Conservation (phyloP, 2,797 vertebrate genomes). For the Heliangelus exortis region DNA sequence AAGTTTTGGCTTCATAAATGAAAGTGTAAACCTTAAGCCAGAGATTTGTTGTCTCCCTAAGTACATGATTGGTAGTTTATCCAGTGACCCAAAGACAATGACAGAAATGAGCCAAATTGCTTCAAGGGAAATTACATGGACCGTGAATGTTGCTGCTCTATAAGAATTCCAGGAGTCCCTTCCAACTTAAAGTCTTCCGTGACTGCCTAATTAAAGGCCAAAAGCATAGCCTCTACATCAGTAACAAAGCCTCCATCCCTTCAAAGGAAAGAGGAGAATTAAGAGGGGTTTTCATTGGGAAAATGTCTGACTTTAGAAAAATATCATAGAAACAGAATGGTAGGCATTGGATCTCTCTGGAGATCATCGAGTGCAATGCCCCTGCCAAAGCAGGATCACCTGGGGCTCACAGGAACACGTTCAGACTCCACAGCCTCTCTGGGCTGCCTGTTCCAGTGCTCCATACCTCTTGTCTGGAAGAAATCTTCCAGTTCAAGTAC, state of each 20-base stretch:
- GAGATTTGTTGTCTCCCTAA: background rate
- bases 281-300: background rate
- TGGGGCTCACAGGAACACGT: too few relatives aligned
- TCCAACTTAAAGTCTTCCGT: background rate
- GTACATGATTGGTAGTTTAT: background rate
- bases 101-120: background rate
- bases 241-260: background rate
- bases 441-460: too few relatives aligned
- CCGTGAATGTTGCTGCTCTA: background rate
- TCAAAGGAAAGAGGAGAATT: background rate
- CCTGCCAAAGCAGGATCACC: too few relatives aligned
- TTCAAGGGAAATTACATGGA: background rate
- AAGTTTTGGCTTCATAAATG: background rate
- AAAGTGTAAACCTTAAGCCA: background rate
- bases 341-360: too few relatives aligned
- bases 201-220: background rate
- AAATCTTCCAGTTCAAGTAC: background rate
- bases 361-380: too few relatives aligned
- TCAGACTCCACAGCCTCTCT: too few relatives aligned
- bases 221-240: background rate
- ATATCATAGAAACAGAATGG: too few relatives aligned
- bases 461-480: background rate
- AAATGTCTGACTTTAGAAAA: background rate
- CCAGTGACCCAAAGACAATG: background rate
- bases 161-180: background rate